Percentiles rank a stretch among this genome's conserved stretches.
phyloP scores from a whole-genome alignment of 1,140 invertebrate species.

The Calephelis virginiensis region DNA sequence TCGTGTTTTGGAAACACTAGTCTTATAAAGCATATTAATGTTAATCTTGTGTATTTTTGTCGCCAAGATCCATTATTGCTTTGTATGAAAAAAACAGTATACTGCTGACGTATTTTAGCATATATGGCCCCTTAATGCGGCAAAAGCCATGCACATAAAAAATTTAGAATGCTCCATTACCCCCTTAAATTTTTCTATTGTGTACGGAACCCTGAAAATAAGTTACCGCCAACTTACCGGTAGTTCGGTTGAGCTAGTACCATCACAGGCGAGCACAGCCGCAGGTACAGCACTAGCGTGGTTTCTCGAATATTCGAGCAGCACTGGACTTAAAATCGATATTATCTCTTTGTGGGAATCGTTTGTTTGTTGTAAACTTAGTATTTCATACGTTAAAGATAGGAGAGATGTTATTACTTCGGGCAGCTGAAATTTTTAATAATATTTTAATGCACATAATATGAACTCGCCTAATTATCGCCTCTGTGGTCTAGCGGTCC shows the following conservation, averaged over 20 bases:
- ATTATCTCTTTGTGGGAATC: not conserved
- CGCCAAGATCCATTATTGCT: no score
- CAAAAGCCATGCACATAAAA: no score
- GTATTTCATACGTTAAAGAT: slow-evolving; percentile 4
- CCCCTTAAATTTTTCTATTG: no score
- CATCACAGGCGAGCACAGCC: not conserved
- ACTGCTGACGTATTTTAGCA: no score
- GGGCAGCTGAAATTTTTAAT: not conserved
- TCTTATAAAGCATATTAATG: no score
- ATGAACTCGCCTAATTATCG: no score
- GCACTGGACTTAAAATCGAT: not conserved
- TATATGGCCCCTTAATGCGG: no score
- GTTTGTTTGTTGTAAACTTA: slow-evolving; percentile 2
- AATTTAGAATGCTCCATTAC: no score
- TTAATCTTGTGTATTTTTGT: no score
- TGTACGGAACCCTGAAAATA: not conserved
- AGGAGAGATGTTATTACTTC: not conserved
- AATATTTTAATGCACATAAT: not conserved
- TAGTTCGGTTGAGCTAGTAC: not conserved
- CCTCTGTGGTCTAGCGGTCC: no score
- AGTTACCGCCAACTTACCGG: not conserved
- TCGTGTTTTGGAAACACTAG: no score
- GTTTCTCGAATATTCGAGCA: not conserved
- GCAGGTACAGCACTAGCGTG: slow-evolving; percentile 4
- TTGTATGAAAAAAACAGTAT: no score